Evolutionary conservation across 2,113 vertebrate species (phyloP).

Genomic region (Nematolebias whitei): DNA sequence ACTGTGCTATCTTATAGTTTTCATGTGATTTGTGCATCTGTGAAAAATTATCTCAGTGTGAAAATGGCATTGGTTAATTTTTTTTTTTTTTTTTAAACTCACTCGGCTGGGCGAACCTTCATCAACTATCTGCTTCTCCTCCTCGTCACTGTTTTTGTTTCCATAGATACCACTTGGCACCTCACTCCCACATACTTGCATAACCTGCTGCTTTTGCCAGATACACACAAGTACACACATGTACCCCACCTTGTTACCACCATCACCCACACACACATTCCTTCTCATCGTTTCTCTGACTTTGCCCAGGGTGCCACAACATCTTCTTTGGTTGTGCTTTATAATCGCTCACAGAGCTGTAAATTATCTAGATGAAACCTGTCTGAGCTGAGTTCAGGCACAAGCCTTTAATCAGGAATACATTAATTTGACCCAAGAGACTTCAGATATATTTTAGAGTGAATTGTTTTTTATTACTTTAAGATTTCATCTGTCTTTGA

Average conservation of each 20-base stretch:
- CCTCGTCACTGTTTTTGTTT: conserved; percentile 41
- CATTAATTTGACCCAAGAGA: too few species aligned
- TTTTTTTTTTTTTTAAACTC: too few species aligned
- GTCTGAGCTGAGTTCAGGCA: neutral
- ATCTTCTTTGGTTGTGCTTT: conserved; percentile 2
- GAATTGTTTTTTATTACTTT: conserved; percentile 19
- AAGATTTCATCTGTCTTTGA: conserved; percentile 19
- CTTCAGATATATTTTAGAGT: conserved; percentile 15
- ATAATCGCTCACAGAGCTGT: neutral
- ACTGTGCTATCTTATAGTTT: too few species aligned
- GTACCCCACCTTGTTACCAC: conserved; percentile 11
- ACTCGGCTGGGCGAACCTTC: conserved; percentile 7
- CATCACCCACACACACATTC: conserved; percentile 30
- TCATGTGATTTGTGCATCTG: neutral
- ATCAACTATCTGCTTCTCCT: conserved; percentile 35
- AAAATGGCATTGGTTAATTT: neutral
- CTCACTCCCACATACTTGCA: conserved; percentile 60
- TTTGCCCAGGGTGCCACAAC: conserved; percentile 20
- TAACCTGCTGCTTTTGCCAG: conserved; percentile 41
- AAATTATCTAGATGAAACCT: neutral
- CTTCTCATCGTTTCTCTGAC: conserved; percentile 26
- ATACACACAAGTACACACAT: conserved; percentile 28
- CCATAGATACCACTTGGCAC: conserved; percentile 60
- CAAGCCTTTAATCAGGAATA: conserved; percentile 1
- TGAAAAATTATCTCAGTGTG: neutral